Conservation (phyloP, 30 jellyfish, hydroid and myxozoan species). For the Pelagia noctiluca region DNA sequence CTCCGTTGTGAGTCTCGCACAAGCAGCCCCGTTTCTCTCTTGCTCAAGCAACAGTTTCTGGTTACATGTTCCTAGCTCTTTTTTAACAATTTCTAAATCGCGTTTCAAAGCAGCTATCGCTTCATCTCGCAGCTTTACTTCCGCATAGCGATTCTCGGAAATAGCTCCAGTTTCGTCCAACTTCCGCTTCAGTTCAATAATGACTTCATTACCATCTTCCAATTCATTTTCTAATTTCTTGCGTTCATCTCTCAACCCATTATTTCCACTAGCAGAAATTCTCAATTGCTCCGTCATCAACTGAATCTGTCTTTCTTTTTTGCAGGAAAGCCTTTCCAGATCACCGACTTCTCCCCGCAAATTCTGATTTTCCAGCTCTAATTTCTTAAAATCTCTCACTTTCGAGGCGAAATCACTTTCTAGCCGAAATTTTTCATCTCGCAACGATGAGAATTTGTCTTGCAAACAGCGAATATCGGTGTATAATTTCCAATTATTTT, state of each 20-base stretch:
- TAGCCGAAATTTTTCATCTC: not conserved
- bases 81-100: not conserved
- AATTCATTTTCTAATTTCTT: not conserved
- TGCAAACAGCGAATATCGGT: not conserved
- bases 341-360: not conserved
- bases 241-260: not conserved
- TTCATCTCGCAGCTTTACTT: not conserved
- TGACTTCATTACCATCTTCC: not conserved
- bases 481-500: not conserved
- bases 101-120: not conserved
- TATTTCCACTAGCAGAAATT: not conserved
- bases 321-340: not conserved
- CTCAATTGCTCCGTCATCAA: not conserved
- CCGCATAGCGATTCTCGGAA: constrained; percentile 2
- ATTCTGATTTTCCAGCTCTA: not conserved
- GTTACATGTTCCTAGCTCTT: not conserved
- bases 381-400: not conserved
- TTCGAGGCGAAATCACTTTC: not conserved
- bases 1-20: not conserved
- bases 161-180: not conserved
- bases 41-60: not conserved
- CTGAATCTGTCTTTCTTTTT: not conserved
- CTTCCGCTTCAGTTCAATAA: not conserved
- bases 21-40: not conserved
- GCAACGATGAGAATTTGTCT: not conserved